These are phyloP conservation scores for Drosophila auraria DNA, from an alignment of 1,140 invertebrate species.

Conservation along the genomic window DNA sequence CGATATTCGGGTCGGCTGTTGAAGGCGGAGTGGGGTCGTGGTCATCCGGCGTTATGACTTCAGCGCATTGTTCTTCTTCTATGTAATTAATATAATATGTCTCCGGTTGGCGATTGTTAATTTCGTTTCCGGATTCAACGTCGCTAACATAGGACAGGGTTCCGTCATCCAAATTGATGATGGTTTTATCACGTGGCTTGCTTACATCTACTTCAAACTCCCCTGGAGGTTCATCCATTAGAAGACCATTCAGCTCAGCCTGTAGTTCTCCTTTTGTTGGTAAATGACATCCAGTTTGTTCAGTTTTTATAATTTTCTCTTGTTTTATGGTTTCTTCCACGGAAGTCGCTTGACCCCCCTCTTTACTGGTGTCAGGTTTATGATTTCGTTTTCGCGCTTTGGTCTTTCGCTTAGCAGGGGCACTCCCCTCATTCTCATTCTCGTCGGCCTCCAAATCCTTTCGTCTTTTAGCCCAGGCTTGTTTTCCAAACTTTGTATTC, in stretches of 20 bases:
- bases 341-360: not conserved
- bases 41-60: conserved; percentile 14
- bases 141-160: conserved; percentile 46
- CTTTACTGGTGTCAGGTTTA: not conserved
- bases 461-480: conserved; percentile 47
- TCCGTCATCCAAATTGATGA: conserved; percentile 52
- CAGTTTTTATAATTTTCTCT: conserved; percentile 50
- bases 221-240: conserved; percentile 48
- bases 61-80: conserved; percentile 5
- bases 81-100: conserved; percentile 55
- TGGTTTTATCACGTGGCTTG: conserved; percentile 39
- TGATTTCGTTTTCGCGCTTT: not conserved
- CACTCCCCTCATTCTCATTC: conserved; percentile 29
- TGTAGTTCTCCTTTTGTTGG: conserved; percentile 45
- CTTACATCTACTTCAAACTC: conserved; percentile 15
- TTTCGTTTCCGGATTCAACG: conserved; percentile 4
- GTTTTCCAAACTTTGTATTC: conserved; percentile 63
- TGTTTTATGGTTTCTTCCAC: conserved; percentile 44
- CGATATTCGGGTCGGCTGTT: conserved; percentile 66
- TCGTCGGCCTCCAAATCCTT: conserved; percentile 27
- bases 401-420: conserved; percentile 20
- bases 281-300: conserved; percentile 36
- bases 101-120: conserved; percentile 17
- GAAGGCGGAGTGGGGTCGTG: conserved; percentile 10
- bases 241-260: conserved; percentile 56